Conservation (phyloP, 53 echinoderm and acorn worm genomes). For the Paelopatides confundens region DNA sequence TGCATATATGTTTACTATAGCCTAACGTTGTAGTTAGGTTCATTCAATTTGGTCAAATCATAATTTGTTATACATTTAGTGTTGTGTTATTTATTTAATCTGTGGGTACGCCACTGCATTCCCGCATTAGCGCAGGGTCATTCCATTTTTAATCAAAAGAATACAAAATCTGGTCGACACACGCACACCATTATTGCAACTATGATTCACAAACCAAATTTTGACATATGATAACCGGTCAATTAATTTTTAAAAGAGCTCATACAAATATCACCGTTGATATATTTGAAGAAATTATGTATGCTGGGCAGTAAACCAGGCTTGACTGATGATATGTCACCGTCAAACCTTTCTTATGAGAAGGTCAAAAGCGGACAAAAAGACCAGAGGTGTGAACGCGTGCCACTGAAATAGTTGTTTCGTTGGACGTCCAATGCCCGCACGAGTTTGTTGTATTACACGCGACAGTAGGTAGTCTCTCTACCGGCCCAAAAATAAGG, state of each 20-base stretch:
- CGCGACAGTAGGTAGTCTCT: no score
- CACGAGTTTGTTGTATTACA: neutral
- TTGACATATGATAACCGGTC: neutral
- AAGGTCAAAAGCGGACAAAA: conserved; percentile 20
- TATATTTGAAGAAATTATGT: neutral
- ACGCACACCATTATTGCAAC: neutral
- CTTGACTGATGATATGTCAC: neutral
- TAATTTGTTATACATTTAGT: no score
- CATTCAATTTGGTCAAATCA: no score
- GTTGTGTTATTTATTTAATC: no score
- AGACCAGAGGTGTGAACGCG: conserved; percentile 13
- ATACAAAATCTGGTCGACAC: neutral
- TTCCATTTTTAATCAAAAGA: neutral
- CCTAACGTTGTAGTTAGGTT: no score
- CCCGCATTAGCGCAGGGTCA: no score
- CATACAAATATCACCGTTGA: neutral
- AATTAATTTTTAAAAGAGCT: conserved; percentile 9
- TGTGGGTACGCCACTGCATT: no score
- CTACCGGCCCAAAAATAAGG: no score
- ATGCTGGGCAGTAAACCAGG: neutral
- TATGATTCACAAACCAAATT: neutral
- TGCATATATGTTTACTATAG: no score
- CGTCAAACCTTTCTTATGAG: neutral
- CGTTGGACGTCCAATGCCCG: conserved; percentile 10
- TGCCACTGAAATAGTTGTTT: neutral